These are phyloP conservation scores for Alouatta palliata DNA, from an alignment of 2,113 vertebrate species.

Conservation along the genomic window DNA sequence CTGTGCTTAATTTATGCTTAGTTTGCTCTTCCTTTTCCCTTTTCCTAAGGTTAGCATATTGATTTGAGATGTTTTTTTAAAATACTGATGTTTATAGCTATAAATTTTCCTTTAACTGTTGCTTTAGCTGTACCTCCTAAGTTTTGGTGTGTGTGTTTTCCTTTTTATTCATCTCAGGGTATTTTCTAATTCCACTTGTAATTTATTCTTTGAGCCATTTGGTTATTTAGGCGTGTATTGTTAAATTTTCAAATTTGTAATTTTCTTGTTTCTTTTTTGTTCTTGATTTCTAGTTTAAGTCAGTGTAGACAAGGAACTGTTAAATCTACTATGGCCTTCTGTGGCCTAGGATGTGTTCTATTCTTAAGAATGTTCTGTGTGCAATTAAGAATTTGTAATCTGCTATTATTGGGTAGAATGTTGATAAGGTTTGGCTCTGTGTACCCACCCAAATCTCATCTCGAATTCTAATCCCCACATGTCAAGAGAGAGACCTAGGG, in stretches of 20 bases:
- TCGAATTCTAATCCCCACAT: too few relatives aligned
- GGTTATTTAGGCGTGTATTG: background rate
- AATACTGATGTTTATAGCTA: background rate
- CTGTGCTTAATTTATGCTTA: background rate
- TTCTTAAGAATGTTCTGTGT: background rate
- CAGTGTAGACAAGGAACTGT: background rate
- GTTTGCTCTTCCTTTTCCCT: background rate
- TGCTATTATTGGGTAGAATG: background rate
- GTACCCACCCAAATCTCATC: too few relatives aligned
- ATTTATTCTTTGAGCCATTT: slow-evolving; percentile 20
- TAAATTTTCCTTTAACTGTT: slow-evolving; percentile 12
- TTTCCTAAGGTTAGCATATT: background rate
- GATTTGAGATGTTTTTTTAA: background rate
- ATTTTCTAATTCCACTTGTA: background rate
- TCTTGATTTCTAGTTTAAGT: slow-evolving; percentile 36
- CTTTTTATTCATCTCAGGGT: slow-evolving; percentile 24
- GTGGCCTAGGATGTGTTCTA: background rate
- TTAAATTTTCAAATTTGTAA: background rate
- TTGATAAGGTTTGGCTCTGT: too few relatives aligned
- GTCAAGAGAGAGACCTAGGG: too few relatives aligned
- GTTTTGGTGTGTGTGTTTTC: slow-evolving; percentile 1
- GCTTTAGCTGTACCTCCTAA: background rate
- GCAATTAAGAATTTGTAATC: background rate
- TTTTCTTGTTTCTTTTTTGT: background rate
- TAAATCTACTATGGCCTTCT: slow-evolving; percentile 2